Base-by-base conservation (phyloP, 1,140 invertebrate species). In the Babylonia areolata region DNA sequence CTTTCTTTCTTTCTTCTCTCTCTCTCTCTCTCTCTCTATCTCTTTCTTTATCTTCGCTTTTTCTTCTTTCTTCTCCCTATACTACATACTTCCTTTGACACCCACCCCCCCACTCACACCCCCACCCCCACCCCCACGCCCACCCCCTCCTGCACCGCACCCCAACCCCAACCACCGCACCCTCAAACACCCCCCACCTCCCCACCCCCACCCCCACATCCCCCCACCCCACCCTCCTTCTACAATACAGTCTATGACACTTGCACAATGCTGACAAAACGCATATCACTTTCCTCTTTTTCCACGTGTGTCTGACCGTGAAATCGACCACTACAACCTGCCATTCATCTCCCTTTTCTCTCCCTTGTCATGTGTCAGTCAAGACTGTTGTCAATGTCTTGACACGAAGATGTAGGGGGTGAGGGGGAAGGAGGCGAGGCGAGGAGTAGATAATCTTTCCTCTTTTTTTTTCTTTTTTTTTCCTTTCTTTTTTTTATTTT, bases 271-370 rank as follows among this genome's bases (percentile, higher is more conserved):
- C 6, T 11, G 2, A 84, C 69, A 69, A 84, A 46, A 73, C 64
- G 82, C 23, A n/a, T 84, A 46, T 73, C 69, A 33, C 35, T 84
- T 73, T 84, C 40, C 69, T 37, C n/a, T 20, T 23, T 31, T 39
- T 39, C 5, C 12, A n/a, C 54, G 54, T 69, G 37, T 69, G 46
- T 23, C 54, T 54, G 40, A 64, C 11, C 54, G 51, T 69, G 54
- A 82, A 69, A 82, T 82, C 35, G 6, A 69, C 35, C 33, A 54
- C 51, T 69, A 82, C 81, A 69, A 82, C 64, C 64, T 73, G 82
- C 54, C 78, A 80, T 58, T 80, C 40, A 35, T n/a, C 28, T 17
- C 78, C 54, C 33, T 54, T n/a, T 79, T 17, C 40, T 54, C 28
- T 31, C 28, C 64, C 39, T 33, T 40, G 23, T 23, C 20, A 9